Evolutionary conservation across 2,888 invertebrate species (phyloP), one percentile per base, ranked within the genome.

Genomic region (Chaitophorus viminalis): DNA sequence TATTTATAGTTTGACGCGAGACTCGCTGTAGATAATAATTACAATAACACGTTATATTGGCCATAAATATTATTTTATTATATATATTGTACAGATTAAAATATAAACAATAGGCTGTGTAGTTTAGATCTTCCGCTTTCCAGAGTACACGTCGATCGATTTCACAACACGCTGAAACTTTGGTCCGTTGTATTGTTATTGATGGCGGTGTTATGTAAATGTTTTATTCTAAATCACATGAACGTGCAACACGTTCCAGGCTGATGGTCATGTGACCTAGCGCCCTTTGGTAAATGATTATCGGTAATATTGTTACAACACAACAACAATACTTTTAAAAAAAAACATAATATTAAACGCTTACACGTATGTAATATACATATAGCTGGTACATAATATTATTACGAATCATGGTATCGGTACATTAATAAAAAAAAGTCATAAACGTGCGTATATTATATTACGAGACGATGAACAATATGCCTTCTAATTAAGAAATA

Each of bases 221-320:
- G 46, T 46, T 2, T 46, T 21, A 60, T 60, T 60, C 60, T 60
- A 21, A 25, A 25, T 46, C 21, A 25, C 21, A 60, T 60, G 25
- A 60, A 60, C 21, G 2, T 60, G 21, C 60, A 14, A 46, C 46
- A 60, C 60, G 60, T 60, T 60, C 60, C 4, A 25, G 21, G 60
- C 60, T 0, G 60, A 60, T 81, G 46, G 70, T 46, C 9, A 46
- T 14, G 52, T 70, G 76, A 46, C 79, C 74, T 90, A 90, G 11
- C 89, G 90, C 65, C 90, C 14, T 68, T 25, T 68, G 29, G 25
- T 2, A 68, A 68, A 68, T 17, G n/a, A 65, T 65, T 25, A 65
- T 2, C 65, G 52, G 14, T 5, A 5, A 36, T 14, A 46, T 46
- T 46, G 1, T 14, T 46, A 1, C 14, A 1, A 46, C 46, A 46